Base-by-base conservation (phyloP, 2,113 vertebrate species). In the Prochilodus magdalenae region DNA sequence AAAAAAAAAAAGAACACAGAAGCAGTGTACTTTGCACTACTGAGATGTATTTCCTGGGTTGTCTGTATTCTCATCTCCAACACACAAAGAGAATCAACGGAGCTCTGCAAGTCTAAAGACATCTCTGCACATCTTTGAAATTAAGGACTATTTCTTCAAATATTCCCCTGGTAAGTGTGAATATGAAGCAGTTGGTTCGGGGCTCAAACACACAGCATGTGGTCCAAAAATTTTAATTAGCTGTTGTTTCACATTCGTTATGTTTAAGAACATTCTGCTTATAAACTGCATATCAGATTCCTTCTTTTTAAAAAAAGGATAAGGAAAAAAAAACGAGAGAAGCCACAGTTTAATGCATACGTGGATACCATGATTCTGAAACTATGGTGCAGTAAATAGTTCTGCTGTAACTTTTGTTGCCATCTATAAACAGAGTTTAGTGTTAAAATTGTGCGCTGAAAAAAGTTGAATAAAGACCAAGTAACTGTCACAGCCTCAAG, bases 11-110 rank as follows among this genome's bases (percentile, higher is more conserved):
- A 22, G 0, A 11, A 77, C 20, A 77, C 20, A 47, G 22, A n/a
- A 77, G 14, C 2, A n/a, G 27, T 3, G 4, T 44, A 33, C 47
- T 60, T 1, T 57, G 49, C 20, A 0, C 71, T 40, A 0, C 26
- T 4, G 59, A 62, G 49, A 69, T 6, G 2, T 24, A 79, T 84
- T 86, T 86, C 85, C 85, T 86, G 85, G 78, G 47, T 1, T 14
- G 55, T 20, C 15, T 55, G 1, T 0, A 27, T 8, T 33, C 6
- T 20, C 18, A 14, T 10, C 15, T 24, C n/a, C 1, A 27, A 22
- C n/a, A 60, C 29, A 1, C 3, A 8, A 51, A 11, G 14, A 26
- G 62, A 57, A 22, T 59, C 59, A 44, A 76, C 57, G 63, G 7
- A 18, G 40, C 8, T 26, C 12, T 13, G 22, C 22, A 10, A 24